Evolutionary conservation across 2,888 invertebrate genomes (phyloP).

Genomic region (Chydorus sphaericus): DNA sequence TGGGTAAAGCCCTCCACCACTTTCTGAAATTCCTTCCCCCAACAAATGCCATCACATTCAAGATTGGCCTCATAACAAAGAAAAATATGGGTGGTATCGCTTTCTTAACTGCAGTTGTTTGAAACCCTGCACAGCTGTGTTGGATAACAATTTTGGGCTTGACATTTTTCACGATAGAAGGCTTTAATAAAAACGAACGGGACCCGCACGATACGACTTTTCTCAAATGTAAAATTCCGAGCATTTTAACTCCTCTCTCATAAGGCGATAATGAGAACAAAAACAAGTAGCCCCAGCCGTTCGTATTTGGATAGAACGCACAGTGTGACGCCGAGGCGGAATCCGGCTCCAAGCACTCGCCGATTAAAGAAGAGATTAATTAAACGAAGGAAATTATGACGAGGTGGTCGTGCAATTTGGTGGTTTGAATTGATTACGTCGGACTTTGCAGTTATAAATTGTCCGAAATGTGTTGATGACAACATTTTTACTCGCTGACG

Average conservation of each 20-base stretch:
- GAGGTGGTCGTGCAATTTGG: neutral
- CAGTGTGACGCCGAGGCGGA: constrained; percentile 15
- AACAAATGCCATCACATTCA: constrained; percentile 27
- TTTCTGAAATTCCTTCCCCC: constrained; percentile 28
- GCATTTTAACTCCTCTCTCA: constrained; percentile 1
- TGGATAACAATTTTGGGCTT: too few relatives aligned
- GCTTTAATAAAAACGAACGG: neutral
- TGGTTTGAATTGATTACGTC: too few relatives aligned
- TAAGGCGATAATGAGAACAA: constrained; percentile 14
- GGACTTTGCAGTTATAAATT: too few relatives aligned
- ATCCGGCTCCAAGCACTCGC: constrained; percentile 13
- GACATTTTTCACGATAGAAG: neutral
- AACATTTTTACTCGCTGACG: too few relatives aligned
- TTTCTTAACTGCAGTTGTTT: constrained; percentile 22
- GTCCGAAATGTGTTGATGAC: too few relatives aligned
- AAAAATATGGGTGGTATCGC: constrained; percentile 25
- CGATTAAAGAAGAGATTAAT: constrained; percentile 16
- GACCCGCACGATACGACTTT: neutral
- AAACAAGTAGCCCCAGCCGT: constrained; percentile 14
- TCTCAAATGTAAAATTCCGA: neutral
- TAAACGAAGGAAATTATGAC: constrained; percentile 15
- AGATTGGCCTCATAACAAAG: constrained; percentile 24
- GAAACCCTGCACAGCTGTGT: too few relatives aligned
- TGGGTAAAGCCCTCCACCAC: constrained; percentile 32
- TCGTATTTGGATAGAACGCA: constrained; percentile 16